Conservation (phyloP, 1,140 invertebrate species). For the Whitmania pigra region DNA sequence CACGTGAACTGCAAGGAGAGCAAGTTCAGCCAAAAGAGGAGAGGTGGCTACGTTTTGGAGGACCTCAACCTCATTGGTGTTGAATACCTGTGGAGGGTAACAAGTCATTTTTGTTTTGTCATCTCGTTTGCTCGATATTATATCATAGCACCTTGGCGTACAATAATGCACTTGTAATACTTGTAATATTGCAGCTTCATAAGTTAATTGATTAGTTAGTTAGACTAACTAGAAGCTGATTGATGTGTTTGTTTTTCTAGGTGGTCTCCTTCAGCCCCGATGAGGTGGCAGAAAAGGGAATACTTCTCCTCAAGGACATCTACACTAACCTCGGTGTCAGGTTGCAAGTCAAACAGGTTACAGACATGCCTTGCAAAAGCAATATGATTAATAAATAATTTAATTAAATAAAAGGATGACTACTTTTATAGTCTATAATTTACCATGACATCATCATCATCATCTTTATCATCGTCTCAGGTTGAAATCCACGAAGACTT, state of each 20-base stretch:
- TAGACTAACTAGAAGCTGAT: neutral
- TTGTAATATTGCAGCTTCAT: no score
- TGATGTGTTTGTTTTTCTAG: constrained; percentile 37
- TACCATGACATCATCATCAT: neutral
- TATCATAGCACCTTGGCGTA: no score
- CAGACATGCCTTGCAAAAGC: no score
- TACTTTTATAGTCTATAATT: neutral
- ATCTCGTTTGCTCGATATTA: no score
- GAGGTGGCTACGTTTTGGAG: constrained; percentile 57
- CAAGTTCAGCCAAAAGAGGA: constrained; percentile 72
- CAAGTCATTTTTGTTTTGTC: constrained; percentile 31
- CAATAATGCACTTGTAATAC: no score
- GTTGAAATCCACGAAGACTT: constrained; percentile 78
- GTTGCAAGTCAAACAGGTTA: constrained; percentile 55
- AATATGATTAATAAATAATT: neutral
- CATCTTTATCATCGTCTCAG: constrained; percentile 15
- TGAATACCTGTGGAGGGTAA: constrained; percentile 81
- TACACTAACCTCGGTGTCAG: constrained; percentile 80
- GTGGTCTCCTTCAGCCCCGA: constrained; percentile 75
- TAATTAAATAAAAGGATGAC: neutral
- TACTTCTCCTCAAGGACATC: constrained; percentile 79
- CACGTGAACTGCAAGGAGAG: constrained; percentile 88
- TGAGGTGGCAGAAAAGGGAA: constrained; percentile 78
- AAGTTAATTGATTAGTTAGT: no score
- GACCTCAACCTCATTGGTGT: constrained; percentile 75